Conservation (phyloP, 2,113 vertebrate genomes). For the Strix aluco region DNA sequence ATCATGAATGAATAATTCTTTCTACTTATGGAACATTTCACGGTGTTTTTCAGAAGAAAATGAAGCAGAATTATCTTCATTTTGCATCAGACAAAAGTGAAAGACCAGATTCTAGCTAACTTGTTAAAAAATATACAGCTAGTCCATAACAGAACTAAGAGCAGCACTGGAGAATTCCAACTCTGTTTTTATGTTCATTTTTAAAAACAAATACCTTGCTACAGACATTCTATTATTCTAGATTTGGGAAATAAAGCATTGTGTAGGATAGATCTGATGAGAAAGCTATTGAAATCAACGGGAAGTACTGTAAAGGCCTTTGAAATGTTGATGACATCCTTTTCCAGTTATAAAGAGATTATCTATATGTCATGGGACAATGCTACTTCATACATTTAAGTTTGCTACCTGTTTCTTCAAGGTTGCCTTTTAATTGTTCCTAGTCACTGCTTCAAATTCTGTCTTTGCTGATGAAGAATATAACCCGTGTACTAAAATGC, state of each 20-base stretch:
- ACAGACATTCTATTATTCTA: neutral
- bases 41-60: slow-evolving; percentile 11
- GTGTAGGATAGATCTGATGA: neutral
- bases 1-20: slow-evolving; percentile 27
- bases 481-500: neutral
- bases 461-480: neutral
- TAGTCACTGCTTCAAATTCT: neutral
- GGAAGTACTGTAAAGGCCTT: neutral
- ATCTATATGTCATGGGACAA: neutral
- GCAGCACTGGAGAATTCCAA: neutral
- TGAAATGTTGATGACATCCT: neutral
- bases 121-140: neutral
- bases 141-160: neutral
- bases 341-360: neutral
- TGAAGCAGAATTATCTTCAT: neutral
- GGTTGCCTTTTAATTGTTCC: neutral
- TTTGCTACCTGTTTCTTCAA: neutral
- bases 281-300: neutral
- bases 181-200: neutral
- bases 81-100: neutral
- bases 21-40: slow-evolving; percentile 35
- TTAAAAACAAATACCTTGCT: neutral
- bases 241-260: neutral
- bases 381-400: neutral
- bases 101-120: neutral